A percentile compares a stretch with the other conserved stretches of the same genome.
These are phyloP conservation scores for Caenorhabditis brenneri DNA, from an alignment of 1,140 invertebrate species.

Conservation along the genomic window DNA sequence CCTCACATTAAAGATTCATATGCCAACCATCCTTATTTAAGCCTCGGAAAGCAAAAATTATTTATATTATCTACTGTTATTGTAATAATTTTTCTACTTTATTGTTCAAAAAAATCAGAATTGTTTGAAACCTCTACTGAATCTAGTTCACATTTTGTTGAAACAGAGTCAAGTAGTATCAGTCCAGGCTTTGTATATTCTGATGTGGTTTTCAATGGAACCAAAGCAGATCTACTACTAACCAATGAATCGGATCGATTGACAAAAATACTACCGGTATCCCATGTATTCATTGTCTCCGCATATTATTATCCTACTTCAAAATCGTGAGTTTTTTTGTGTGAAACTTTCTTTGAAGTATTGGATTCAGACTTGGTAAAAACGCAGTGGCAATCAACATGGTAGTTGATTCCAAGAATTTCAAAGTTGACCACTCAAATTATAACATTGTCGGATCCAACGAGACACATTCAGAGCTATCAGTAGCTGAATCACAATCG, in stretches of 20 bases:
- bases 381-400: background rate
- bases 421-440: background rate
- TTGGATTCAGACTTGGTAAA: background rate
- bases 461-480: background rate
- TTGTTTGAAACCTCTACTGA: too few species aligned
- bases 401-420: background rate
- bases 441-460: background rate
- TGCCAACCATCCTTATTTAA: too few species aligned
- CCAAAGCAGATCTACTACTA: too few species aligned
- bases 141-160: too few species aligned
- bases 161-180: too few species aligned
- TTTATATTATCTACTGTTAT: too few species aligned
- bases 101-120: too few species aligned
- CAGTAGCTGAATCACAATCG: background rate
- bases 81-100: too few species aligned
- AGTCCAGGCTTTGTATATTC: too few species aligned
- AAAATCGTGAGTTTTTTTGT: background rate
- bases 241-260: background rate
- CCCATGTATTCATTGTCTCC: background rate
- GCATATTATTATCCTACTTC: conserved; percentile 40
- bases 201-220: too few species aligned
- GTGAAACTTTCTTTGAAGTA: background rate
- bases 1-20: too few species aligned
- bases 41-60: too few species aligned
- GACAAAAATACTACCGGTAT: background rate